These are phyloP conservation scores for Xylota segnis DNA, from an alignment of 2,888 invertebrate species.

Conservation along the genomic window DNA sequence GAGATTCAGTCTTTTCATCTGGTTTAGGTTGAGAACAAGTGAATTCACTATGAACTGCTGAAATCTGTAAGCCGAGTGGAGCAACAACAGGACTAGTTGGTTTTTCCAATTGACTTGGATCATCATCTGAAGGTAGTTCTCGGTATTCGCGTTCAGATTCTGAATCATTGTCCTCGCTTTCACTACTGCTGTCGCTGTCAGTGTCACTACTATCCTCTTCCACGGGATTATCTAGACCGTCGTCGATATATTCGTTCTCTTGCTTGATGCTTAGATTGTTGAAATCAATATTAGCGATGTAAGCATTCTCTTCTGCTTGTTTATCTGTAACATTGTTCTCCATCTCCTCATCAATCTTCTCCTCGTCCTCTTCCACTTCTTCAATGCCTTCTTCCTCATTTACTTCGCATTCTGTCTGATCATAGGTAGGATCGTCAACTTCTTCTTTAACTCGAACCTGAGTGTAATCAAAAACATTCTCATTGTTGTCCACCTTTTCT, in stretches of 20 bases:
- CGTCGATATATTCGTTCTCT: conserved; percentile 79
- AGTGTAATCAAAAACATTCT: conserved; percentile 49
- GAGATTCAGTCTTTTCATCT: conserved; percentile 63
- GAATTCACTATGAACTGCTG: conserved; percentile 54
- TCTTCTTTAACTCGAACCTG: conserved; percentile 61
- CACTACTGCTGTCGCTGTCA: conserved; percentile 58
- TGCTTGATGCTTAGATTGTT: conserved; percentile 81
- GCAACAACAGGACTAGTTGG: neutral
- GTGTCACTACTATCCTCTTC: conserved; percentile 45
- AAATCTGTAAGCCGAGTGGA: conserved; percentile 49
- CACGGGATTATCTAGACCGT: conserved; percentile 37
- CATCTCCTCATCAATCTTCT: neutral
- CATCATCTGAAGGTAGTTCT: conserved; percentile 56
- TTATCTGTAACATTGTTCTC: neutral
- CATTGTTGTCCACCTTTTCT: conserved; percentile 41
- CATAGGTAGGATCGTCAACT: conserved; percentile 49
- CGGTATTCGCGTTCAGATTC: conserved; percentile 70
- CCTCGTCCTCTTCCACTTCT: neutral
- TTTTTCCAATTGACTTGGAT: neutral
- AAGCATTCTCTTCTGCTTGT: conserved; percentile 78
- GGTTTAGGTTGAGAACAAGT: neutral
- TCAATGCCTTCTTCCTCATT: conserved; percentile 13
- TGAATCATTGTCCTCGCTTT: conserved; percentile 27
- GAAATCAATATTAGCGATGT: conserved; percentile 80
- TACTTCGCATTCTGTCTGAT: conserved; percentile 9